Conservation (phyloP, 1,140 invertebrate genomes). For the Phymastichus coffea region DNA sequence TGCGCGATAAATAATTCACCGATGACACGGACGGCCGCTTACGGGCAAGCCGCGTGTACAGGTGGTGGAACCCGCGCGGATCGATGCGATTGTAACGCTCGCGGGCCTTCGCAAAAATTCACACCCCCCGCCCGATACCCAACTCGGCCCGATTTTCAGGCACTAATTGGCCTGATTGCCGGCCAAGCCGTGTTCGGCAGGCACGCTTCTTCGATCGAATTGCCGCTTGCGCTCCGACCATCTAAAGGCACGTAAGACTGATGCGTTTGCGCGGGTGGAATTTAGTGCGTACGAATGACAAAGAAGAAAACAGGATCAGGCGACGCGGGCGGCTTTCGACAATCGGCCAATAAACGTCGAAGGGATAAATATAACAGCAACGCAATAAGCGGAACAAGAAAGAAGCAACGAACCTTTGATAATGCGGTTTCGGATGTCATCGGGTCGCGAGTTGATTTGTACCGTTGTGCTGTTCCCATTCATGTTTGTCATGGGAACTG, state of each 20-base stretch:
- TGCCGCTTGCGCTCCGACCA: too few relatives aligned
- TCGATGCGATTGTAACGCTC: background rate
- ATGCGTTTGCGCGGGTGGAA: too few relatives aligned
- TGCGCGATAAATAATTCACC: conserved; percentile 23
- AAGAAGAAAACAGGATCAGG: background rate
- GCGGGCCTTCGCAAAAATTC: background rate
- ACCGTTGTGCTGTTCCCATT: conserved; percentile 42
- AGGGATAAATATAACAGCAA: background rate
- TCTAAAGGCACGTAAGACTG: too few relatives aligned
- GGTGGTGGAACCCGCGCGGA: background rate
- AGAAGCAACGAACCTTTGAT: conserved; percentile 38
- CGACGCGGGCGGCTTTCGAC: background rate
- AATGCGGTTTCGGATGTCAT: conserved; percentile 42
- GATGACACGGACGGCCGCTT: conserved; percentile 13
- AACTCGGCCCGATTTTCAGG: background rate
- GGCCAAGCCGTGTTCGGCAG: too few relatives aligned
- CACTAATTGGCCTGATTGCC: background rate
- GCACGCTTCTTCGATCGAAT: too few relatives aligned
- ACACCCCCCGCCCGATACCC: background rate
- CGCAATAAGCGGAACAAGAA: background rate
- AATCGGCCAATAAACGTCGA: background rate
- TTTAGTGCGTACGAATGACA: too few relatives aligned
- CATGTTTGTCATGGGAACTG: conserved; percentile 42
- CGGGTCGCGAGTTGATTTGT: conserved; percentile 43
- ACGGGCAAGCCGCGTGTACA: background rate